These are phyloP conservation scores for Campoplex capitator DNA, from an alignment of 2,888 invertebrate genomes.

Conservation along the genomic window DNA sequence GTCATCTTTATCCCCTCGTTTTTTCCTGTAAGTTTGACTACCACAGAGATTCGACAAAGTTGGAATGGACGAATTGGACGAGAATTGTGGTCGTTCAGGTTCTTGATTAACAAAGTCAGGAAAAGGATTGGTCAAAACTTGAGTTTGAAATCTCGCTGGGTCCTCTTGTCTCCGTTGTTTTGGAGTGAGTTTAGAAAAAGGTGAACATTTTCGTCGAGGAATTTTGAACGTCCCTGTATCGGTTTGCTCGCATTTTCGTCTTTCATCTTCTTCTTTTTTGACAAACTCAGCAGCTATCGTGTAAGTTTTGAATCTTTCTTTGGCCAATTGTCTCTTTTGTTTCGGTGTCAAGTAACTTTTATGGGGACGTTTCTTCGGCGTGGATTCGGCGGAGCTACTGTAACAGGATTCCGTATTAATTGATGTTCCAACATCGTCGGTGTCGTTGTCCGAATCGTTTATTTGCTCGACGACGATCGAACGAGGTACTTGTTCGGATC, in stretches of 20 bases:
- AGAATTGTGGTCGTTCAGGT: constrained; percentile 70
- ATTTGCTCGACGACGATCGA: constrained; percentile 70
- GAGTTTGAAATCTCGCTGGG: constrained; percentile 90
- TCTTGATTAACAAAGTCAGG: constrained; percentile 71
- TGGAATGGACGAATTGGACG: constrained; percentile 76
- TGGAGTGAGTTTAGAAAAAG: constrained; percentile 85
- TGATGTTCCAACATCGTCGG: constrained; percentile 87
- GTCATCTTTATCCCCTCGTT: constrained; percentile 81
- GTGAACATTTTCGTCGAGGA: constrained; percentile 76
- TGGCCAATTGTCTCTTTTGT: constrained; percentile 90
- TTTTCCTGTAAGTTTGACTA: constrained; percentile 71
- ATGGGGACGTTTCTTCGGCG: constrained; percentile 88
- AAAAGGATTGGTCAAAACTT: constrained; percentile 84
- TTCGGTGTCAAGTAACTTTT: constrained; percentile 88
- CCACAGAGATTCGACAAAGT: constrained; percentile 75
- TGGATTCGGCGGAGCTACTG: constrained; percentile 90
- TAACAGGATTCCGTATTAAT: constrained; percentile 88
- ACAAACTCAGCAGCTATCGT: constrained; percentile 89
- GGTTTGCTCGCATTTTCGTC: constrained; percentile 71
- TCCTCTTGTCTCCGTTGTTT: constrained; percentile 89
- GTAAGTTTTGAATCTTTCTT: constrained; percentile 93
- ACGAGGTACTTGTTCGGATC: constrained; percentile 80
- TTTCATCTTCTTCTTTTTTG: constrained; percentile 83
- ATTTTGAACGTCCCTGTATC: constrained; percentile 70
- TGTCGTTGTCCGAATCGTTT: constrained; percentile 86